Base-by-base conservation (phyloP, 2,113 vertebrate species). In the Alethe diademata region DNA sequence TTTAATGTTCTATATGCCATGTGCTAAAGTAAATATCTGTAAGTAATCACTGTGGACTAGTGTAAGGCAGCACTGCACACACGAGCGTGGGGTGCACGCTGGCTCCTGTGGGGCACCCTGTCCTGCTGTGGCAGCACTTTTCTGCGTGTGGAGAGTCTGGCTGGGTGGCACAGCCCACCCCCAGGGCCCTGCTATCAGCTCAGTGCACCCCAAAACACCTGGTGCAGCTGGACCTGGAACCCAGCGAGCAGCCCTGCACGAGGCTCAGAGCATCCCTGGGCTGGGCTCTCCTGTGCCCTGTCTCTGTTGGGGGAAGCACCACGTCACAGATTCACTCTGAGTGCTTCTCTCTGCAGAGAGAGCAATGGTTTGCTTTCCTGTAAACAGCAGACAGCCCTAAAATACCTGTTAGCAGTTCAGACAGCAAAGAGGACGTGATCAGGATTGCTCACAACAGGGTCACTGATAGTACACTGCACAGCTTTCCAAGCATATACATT, bases 1-100 rank as follows among this genome's bases (percentile, higher is more conserved):
- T 98, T 98, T 97, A 97, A 98, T 98, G 97, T 98, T 97, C 98
- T 98, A 96, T 98, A 97, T 97, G 97, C 96, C 97, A 96, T 93
- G 96, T 95, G 87, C 67, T 84, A 76, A 94, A 97, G 97, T 97
- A 98, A 98, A 96, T 98, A 98, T 96, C 97, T 97, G 93, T 80
- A 91, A 95, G 94, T 85, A 97, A 96, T 95, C 95, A 88, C 58
- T 12, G 65, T 11, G 29, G 94, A 38, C 84, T 66, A 14, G 94
- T 9, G 86, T 4, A 11, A 82, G 83, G 84, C 56, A 70, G 47
- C 2, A 1, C 54, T 53, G 83, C 58, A 29, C 50, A 19, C 1
- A 2, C 3, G 9, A 19, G 28, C 0, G 0, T 3, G 14, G 18
- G 40, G 51, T 1, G 1, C 1, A 6, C 9, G 54, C 65, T 19